Base-by-base conservation (phyloP, 1,140 invertebrate genomes). In the Acromyrmex echinatior region DNA sequence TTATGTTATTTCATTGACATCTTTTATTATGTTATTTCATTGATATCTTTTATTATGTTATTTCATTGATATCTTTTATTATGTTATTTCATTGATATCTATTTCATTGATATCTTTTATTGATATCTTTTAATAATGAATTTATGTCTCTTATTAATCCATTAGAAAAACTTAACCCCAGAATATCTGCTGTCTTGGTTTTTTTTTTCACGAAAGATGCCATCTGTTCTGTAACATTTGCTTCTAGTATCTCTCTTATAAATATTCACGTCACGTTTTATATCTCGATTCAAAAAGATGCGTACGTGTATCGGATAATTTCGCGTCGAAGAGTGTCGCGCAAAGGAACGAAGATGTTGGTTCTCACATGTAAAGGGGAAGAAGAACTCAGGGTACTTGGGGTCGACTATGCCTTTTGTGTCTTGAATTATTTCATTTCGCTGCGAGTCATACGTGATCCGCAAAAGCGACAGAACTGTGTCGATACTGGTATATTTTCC, bases 221-320 rank as follows among this genome's bases (percentile, higher is more conserved):
- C 51, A 25, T 53, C 18, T 51, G 28, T 12, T n/a, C 28, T 18
- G 53, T 2, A 51, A 51, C 16, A 62, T 74, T 14, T 68, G 53
- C 18, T 74, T 62, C 39, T 28, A 62, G 56, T 60, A 74, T 35
- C 39, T 21, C 14, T 2, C 18, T 25, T 25, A 9, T 76, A 76
- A 84, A 84, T 84, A 84, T 84, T 84, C 70, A 31, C 4, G 14
- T 63, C 70, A 76, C 80, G 70, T 84, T 62, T 82, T 76, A 84
- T 84, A 84, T 76, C 28, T 68, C 9, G 45, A n/a, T 81, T 62
- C 70, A 76, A 74, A 84, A 62, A 76, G 80, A 76, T 76, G 56
- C 70, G 58, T 84, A 84, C 80, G 80, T 84, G 80, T 76, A 39
- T 14, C 16, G 70, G 80, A 84, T 84, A 74, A 84, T 84, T 62